phyloP scores from a whole-genome alignment of 2,113 vertebrate genomes.

The Megaceryle maxima region DNA sequence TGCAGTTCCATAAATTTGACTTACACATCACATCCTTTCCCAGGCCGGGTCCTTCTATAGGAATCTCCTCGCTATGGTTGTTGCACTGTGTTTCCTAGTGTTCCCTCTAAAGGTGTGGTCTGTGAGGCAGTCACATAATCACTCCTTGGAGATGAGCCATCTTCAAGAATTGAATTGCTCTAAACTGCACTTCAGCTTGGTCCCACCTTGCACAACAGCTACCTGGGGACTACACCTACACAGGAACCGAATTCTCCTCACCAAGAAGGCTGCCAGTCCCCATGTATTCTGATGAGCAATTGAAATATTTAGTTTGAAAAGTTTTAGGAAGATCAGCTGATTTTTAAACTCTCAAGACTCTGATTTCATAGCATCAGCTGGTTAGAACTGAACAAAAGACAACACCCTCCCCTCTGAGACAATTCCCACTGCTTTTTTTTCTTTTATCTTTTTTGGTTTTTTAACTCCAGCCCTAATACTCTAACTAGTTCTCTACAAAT shows the following conservation, averaged over 20 bases:
- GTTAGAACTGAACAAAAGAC: background rate
- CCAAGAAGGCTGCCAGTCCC: background rate
- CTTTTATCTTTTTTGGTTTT: background rate
- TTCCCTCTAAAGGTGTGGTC: background rate
- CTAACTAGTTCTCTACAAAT: background rate
- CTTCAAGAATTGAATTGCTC: background rate
- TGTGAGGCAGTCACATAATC: background rate
- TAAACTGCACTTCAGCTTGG: background rate
- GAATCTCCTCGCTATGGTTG: background rate
- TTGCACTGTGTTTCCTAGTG: background rate
- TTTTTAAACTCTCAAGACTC: background rate
- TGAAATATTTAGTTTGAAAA: background rate
- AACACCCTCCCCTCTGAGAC: background rate
- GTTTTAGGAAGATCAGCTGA: background rate
- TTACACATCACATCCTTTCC: background rate
- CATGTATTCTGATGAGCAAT: background rate
- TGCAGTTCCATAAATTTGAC: background rate
- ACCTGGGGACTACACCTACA: background rate
- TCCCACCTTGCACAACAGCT: background rate
- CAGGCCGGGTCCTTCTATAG: rapidly evolving
- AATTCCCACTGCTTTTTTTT: background rate
- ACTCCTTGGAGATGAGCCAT: background rate
- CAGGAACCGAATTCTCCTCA: background rate
- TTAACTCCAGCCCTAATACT: background rate
- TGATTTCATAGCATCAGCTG: background rate